phyloP scores from a whole-genome alignment of 2,797 vertebrate species.

The Tragopan temminckii region DNA sequence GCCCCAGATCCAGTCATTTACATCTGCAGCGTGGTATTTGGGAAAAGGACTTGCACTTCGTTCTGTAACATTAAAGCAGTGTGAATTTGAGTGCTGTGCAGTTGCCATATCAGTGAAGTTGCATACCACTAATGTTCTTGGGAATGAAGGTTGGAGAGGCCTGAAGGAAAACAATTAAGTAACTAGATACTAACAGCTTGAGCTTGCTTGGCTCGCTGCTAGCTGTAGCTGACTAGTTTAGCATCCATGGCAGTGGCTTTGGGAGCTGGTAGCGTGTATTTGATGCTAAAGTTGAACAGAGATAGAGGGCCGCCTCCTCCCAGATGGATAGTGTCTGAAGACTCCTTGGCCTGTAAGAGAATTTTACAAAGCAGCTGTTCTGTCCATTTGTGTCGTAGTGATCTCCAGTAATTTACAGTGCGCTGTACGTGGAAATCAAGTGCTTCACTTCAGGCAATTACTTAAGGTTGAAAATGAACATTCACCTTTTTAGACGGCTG shows the following conservation, averaged over 20 bases:
- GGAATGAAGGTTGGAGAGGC: background rate
- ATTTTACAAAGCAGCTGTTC: conserved; percentile 24
- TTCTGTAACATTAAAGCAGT: background rate
- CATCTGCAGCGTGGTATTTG: background rate
- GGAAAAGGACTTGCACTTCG: background rate
- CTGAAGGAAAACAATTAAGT: background rate
- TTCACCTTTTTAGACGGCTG: background rate
- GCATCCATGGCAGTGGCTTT: background rate
- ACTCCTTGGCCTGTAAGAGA: background rate
- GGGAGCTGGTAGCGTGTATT: background rate
- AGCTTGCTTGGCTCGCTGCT: background rate
- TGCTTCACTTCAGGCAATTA: conserved; percentile 49
- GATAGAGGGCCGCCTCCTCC: background rate
- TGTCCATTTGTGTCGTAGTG: background rate
- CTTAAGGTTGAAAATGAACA: background rate
- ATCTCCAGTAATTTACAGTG: conserved; percentile 58
- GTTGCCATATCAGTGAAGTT: background rate
- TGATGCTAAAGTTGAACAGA: background rate
- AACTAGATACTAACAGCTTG: background rate
- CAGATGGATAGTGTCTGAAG: background rate
- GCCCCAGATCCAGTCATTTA: background rate
- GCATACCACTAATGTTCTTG: background rate
- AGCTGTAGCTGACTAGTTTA: background rate
- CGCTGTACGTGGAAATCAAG: conserved; percentile 38
- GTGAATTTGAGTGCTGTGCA: background rate